phyloP scores from a whole-genome alignment of 2,888 invertebrate genomes.

The Ernsta delagoae region DNA sequence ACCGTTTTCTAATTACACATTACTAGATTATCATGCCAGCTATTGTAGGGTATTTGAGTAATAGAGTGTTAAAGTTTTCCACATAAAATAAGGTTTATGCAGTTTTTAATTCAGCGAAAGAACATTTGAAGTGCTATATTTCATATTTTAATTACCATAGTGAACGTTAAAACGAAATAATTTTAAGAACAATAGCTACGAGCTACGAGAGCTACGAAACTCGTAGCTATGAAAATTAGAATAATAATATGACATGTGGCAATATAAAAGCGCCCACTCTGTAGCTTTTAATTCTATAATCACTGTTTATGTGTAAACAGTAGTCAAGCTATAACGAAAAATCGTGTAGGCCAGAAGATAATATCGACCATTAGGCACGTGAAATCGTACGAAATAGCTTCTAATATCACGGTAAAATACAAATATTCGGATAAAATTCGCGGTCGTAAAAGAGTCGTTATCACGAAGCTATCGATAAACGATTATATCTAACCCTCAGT shows the following conservation, averaged over 20 bases:
- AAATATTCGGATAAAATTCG: conserved; percentile 24
- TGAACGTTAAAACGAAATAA: background rate
- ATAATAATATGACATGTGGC: no score
- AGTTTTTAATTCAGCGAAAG: conserved; percentile 2
- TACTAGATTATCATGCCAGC: no score
- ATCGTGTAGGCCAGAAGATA: background rate
- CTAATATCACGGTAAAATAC: background rate
- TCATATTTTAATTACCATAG: background rate
- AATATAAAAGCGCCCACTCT: no score
- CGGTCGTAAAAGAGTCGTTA: conserved; percentile 24
- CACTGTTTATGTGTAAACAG: background rate
- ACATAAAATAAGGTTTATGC: background rate
- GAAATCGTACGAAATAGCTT: conserved; percentile 8
- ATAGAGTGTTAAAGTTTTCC: background rate
- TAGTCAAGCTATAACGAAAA: background rate
- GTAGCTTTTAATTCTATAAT: no score
- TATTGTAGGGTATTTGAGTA: no score
- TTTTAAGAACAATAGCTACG: background rate
- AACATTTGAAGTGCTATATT: background rate
- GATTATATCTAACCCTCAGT: conserved; percentile 22
- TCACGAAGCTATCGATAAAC: conserved; percentile 27
- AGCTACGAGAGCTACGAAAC: background rate
- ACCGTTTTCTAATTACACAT: no score
- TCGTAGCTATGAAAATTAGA: background rate
- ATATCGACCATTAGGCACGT: background rate